Base-by-base conservation (phyloP, 2,888 invertebrate species). In the Poecilobothrus nobilitatus region DNA sequence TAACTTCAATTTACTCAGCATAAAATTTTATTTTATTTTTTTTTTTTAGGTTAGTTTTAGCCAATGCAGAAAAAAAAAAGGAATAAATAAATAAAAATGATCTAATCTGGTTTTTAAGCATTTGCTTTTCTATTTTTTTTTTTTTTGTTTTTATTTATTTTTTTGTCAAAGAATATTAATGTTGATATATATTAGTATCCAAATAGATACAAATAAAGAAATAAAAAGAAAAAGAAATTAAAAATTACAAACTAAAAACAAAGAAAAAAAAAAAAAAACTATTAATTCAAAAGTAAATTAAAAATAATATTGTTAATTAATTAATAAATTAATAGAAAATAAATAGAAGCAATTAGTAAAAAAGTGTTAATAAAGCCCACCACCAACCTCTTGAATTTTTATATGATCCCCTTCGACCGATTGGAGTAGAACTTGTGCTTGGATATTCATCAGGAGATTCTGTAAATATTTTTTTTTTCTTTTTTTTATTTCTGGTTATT, bases 331-430 rank as follows among this genome's bases (percentile, higher is more conserved):
- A 53, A 53, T 37, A 18, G 53, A 53, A 53, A 53, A 53, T 53
- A 53, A 53, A 18, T 12, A 15, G 18, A 18, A 53, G 7, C 2
- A 9, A 37, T 10, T 8, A 8, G 37, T 37, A 37, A 53, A 53
- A 18, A 53, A 53, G 18, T 15, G 3, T 70, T 44, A 62, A 37
- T 66, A 66, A 67, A 66, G 63, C 34, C 78, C 78, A 76, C 74
- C 79, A 83, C 88, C 84, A 82, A 93, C 93, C 92, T 89, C 92
- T 84, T 75, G 92, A 92, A 68, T 91, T 92, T 84, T 93, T 93
- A 85, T 92, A 93, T 64, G 92, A 92, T 82, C 92, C 91, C 76
- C 92, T 88, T 53, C 93, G 86, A 71, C 91, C 92, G 73, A 93
- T 85, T 74, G 89, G 87, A 71, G 86, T 86, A 74, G 81, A 82